These are phyloP conservation scores for Otolemur crassicaudatus DNA, from an alignment of 2,797 vertebrate species.

Conservation along the genomic window DNA sequence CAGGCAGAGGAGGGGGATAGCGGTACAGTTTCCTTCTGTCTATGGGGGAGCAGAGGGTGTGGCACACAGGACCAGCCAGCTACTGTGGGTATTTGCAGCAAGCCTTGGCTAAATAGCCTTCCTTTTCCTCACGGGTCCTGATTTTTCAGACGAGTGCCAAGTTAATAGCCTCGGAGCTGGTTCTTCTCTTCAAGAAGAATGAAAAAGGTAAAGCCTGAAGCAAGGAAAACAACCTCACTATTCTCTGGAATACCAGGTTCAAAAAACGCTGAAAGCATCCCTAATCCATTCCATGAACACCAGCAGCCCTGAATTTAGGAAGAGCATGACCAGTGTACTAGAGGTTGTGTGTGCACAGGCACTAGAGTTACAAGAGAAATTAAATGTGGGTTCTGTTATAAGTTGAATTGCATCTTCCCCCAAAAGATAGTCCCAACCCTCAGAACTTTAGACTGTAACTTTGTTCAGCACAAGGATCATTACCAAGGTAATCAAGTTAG, in stretches of 20 bases:
- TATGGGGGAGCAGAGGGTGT: not conserved
- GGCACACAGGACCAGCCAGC: constrained; percentile 63
- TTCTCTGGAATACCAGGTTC: not conserved
- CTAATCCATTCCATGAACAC: not conserved
- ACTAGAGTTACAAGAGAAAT: not conserved
- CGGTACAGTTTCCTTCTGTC: not conserved
- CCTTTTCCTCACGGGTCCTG: not conserved
- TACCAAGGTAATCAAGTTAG: not conserved
- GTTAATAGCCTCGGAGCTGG: not conserved
- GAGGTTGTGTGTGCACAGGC: rapidly evolving
- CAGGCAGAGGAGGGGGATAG: not conserved
- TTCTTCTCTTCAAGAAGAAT: not conserved
- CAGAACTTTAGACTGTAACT: not conserved
- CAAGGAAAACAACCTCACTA: not conserved
- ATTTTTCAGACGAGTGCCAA: not conserved
- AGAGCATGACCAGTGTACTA: not conserved
- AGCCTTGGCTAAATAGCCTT: not conserved
- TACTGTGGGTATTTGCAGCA: constrained; percentile 51
- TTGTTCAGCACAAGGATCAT: not conserved
- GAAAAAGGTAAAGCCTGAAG: not conserved
- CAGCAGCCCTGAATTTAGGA: not conserved
- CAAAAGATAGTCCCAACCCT: not conserved
- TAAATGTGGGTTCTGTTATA: not conserved
- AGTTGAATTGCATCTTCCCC: too few relatives aligned
- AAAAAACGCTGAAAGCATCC: not conserved